Conservation (phyloP, 2,797 vertebrate species). For the Sebastes taczanowskii region DNA sequence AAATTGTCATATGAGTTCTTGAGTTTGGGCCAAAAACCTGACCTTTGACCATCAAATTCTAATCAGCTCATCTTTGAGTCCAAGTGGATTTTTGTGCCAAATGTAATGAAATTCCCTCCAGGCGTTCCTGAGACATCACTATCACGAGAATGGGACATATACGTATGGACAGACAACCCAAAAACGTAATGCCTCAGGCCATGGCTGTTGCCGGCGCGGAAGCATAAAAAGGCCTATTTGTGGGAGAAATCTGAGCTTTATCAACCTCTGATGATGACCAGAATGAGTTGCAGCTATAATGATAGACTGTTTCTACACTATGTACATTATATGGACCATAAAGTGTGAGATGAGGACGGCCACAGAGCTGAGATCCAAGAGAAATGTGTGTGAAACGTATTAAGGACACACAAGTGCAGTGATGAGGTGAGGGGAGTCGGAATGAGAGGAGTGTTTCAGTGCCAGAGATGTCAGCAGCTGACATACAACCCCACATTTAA, state of each 20-base stretch:
- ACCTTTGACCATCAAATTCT: neutral
- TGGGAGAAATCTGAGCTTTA: neutral
- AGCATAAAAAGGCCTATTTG: too few relatives aligned
- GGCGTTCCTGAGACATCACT: too few relatives aligned
- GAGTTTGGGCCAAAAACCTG: neutral
- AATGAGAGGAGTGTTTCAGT: neutral
- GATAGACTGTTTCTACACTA: neutral
- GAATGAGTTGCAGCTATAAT: neutral
- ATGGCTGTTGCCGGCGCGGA: too few relatives aligned
- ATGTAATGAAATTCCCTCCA: neutral
- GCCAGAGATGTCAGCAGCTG: slow-evolving; percentile 14
- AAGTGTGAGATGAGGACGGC: neutral
- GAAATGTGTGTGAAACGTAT: neutral
- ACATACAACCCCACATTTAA: neutral
- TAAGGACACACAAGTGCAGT: neutral
- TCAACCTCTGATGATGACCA: neutral
- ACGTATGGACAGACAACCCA: too few relatives aligned
- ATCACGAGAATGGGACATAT: too few relatives aligned
- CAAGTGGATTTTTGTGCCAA: neutral
- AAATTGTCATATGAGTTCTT: neutral
- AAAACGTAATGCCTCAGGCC: too few relatives aligned
- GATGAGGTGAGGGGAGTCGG: neutral
- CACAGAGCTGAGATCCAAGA: neutral
- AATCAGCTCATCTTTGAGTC: accelerated
- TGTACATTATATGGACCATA: neutral